Base-by-base conservation (phyloP, 2,113 vertebrate species). In the Pungitius pungitius region DNA sequence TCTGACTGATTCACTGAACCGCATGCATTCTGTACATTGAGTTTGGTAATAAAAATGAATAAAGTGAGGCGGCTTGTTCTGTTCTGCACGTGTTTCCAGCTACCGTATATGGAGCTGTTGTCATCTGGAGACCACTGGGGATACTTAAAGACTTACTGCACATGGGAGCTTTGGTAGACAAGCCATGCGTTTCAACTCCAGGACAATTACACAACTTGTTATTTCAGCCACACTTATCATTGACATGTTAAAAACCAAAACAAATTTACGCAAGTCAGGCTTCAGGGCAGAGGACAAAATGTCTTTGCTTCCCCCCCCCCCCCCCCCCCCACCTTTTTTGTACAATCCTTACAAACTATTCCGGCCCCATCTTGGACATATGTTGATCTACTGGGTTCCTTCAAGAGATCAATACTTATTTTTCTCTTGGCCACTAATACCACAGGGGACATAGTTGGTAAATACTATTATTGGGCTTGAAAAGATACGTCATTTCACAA, bases 361-460 rank as follows among this genome's bases (percentile, higher is more conserved):
- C 10, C 2, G 3, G 8, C 45, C 22, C 22, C 47, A 55, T 57
- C 8, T 17, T 43, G 51, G n/a, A 18, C 56, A 64, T 8, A 22
- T 59, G 69, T 78, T 76, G 77, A 69, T 76, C 14, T 58, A 6
- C 42, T 30, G 58, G 49, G 72, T 37, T 69, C 55, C 69, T 70
- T 59, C 39, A 57, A 54, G 5, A 63, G 47, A 79, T 86, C 63
- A 75, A 73, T 75, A 49, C 20, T 35, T 51, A 0, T 39, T 39
- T n/a, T 30, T 15, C 33, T 56, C 13, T 45, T 63, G 43, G 17
- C 45, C 63, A 27, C 40, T 40, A 63, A 69, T 51, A 27, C 33
- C 22, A 13, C 18, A 37, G 17, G 13, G 15, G 24, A 37, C 6
- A 14, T 13, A 10, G 51, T 82, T 73, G 59, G 27, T 84, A 39